A percentile compares a stretch with the other conserved stretches of the same genome.
Conservation (phyloP, 2,113 vertebrate genomes). For the Actenoides lindsayi region DNA sequence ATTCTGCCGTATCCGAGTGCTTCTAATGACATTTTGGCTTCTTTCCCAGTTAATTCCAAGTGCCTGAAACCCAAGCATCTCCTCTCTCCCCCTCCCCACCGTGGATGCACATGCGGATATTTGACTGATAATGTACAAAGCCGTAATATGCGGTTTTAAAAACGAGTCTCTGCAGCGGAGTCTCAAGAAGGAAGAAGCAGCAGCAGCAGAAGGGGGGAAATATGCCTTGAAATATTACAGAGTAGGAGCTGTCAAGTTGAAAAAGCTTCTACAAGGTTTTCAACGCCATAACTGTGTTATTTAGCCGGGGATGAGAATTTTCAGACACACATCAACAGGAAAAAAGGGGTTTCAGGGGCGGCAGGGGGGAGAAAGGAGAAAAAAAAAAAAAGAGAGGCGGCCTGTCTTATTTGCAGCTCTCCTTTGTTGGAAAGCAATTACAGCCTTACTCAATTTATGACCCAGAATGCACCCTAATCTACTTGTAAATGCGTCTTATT, state of each 20-base stretch:
- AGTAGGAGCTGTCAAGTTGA: conserved; percentile 34
- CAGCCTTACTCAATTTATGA: conserved; percentile 75
- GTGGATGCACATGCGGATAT: conserved; percentile 16
- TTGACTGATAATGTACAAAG: conserved; percentile 53
- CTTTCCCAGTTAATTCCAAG: conserved; percentile 66
- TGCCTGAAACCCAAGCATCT: conserved; percentile 56
- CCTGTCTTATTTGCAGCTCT: conserved; percentile 68
- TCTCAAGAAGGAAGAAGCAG: background rate
- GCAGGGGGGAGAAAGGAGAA: background rate
- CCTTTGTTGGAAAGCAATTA: conserved; percentile 77
- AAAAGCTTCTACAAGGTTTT: conserved; percentile 31
- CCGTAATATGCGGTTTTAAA: conserved; percentile 41
- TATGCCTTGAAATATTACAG: conserved; percentile 39
- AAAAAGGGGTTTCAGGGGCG: conserved; percentile 3
- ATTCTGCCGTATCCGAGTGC: conserved; percentile 48
- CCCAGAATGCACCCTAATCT: conserved; percentile 74
- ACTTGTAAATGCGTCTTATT: conserved; percentile 73
- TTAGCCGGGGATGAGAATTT: conserved; percentile 40
- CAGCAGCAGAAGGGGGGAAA: background rate
- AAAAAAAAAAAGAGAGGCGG: background rate
- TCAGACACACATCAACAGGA: conserved; percentile 34
- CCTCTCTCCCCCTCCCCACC: conserved; percentile 30
- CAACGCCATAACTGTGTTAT: conserved; percentile 35
- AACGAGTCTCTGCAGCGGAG: background rate
- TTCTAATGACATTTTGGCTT: conserved; percentile 74